phyloP scores from a whole-genome alignment of 2,113 vertebrate genomes.

The Crypturellus undulatus region DNA sequence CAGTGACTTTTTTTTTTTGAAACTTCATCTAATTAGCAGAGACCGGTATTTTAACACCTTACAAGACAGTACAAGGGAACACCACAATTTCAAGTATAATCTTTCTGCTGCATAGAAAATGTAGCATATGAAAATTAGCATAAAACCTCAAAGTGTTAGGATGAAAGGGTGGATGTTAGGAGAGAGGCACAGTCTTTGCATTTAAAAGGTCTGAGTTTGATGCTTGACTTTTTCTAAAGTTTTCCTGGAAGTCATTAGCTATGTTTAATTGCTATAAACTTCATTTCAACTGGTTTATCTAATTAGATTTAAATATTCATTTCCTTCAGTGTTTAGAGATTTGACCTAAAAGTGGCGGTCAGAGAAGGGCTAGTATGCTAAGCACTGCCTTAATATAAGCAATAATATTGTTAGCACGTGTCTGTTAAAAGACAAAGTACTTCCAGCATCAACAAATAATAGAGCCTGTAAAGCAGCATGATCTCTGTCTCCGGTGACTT shows the following conservation, averaged over 20 bases:
- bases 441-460: not conserved
- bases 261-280: not conserved
- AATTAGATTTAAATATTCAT: not conserved
- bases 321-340: not conserved
- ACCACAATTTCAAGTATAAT: constrained; percentile 28
- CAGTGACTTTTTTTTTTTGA: not conserved
- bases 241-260: not conserved
- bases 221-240: not conserved
- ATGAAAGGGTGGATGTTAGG: not conserved
- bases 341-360: not conserved
- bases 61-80: constrained; percentile 27
- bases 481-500: not conserved
- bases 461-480: not conserved
- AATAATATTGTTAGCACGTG: not conserved
- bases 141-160: not conserved
- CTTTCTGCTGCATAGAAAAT: constrained; percentile 35
- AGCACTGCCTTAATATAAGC: not conserved
- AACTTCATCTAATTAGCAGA: constrained; percentile 46
- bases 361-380: not conserved
- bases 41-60: constrained; percentile 46
- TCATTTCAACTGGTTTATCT: not conserved
- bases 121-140: constrained; percentile 34
- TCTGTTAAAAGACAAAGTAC: not conserved
- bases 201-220: not conserved
- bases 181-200: not conserved